A percentile compares a stretch with the other conserved stretches of the same genome.
These are phyloP conservation scores for Hesperophylax magnus DNA, from an alignment of 1,140 invertebrate species.

Conservation along the genomic window DNA sequence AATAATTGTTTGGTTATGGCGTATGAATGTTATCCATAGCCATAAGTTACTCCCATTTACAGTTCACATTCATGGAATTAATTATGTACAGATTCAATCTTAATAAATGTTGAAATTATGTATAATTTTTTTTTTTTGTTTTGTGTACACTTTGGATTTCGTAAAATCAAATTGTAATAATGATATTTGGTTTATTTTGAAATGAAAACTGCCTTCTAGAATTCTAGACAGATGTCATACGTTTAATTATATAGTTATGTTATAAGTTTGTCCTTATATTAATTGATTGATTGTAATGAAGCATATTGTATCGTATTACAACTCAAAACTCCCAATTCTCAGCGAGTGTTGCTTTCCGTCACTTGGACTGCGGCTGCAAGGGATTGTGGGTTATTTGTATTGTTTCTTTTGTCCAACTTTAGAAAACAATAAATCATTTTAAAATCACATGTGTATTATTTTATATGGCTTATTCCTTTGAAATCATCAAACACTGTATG, in stretches of 20 bases:
- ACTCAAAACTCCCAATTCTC: conserved; percentile 20
- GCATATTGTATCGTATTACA: conserved; percentile 20
- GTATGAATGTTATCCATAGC: neutral
- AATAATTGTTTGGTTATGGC: neutral
- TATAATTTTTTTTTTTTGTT: neutral
- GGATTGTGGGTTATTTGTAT: conserved; percentile 38
- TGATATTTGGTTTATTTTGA: conserved; percentile 6
- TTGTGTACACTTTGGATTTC: neutral
- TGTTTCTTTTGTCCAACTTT: conserved; percentile 42
- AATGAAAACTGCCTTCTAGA: conserved; percentile 26
- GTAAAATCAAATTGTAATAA: neutral
- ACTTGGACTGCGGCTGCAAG: neutral
- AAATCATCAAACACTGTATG: no score
- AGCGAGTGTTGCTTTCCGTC: conserved; percentile 9
- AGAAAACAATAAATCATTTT: conserved; percentile 45
- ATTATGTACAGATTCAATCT: no score
- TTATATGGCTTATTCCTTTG: no score
- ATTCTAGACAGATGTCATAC: conserved; percentile 20
- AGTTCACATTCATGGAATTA: no score
- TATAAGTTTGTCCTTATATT: conserved; percentile 39
- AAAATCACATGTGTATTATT: conserved; percentile 9
- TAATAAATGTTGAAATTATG: neutral
- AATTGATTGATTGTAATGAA: conserved; percentile 29
- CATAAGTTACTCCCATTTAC: no score
- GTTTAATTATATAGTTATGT: conserved; percentile 29